Base-by-base conservation (phyloP, 1,140 invertebrate species). In the Drosophila ironensis region DNA sequence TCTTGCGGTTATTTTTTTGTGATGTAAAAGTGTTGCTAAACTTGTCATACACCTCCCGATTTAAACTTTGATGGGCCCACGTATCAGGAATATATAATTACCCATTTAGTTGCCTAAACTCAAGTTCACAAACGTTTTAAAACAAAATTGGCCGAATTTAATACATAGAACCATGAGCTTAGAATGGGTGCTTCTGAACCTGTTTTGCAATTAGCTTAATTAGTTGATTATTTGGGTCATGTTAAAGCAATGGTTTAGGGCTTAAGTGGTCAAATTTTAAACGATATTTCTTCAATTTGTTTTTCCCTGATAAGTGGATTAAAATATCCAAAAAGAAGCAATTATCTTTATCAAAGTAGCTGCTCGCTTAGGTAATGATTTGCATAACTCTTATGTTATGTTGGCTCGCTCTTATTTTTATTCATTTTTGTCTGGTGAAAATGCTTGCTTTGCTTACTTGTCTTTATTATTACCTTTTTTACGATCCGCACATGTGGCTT, bases 391-490 rank as follows among this genome's bases (percentile, higher is more conserved):
- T 38, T 38, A 4, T 20, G 17, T 6, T 9, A 28, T 30, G 45
- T 52, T 44, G 27, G n/a, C n/a, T n/a, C n/a, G n/a, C n/a, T 11
- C 12, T 24, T 67, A 19, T 35, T 44, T 37, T 45, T 51, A 17
- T 20, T 16, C 16, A 4, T 56, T 19, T 35, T 2, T 24, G 28
- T 38, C 25, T 48, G 41, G 28, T 66, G 56, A 61, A 57, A 72
- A 67, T 63, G 52, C 35, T 68, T 66, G 59, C 46, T 59, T 64
- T 63, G 52, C 35, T 68, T 53, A 66, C 50, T 59, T 72, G 40
- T 46, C 22, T 66, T 76, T 56, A 72, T 66, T 56, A 64, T 56
- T 72, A 44, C 22, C 30, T 25, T 48, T 50, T 50, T 80, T 80
- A 70, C 54, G 66, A 56, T 51, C 30, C 64, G 66, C 66, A 69